A percentile compares a stretch with the other conserved stretches of the same genome.
Conservation (phyloP, 2,888 invertebrate species). For the Trypoxylon attenuatum region DNA sequence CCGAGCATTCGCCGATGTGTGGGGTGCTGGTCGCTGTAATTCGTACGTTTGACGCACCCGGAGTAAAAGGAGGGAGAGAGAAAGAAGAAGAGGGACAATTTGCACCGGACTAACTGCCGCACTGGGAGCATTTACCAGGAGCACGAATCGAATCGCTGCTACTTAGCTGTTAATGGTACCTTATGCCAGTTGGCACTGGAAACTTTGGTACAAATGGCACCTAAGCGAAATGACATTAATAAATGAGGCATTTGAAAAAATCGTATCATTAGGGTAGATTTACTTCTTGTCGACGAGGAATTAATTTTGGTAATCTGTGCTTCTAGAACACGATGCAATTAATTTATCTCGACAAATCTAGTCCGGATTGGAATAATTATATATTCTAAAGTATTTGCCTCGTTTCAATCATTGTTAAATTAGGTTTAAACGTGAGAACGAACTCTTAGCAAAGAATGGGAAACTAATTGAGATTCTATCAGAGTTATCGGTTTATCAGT, state of each 20-base stretch:
- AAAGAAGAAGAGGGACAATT: conserved; percentile 45
- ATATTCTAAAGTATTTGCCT: too few species aligned
- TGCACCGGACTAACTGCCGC: conserved; percentile 68
- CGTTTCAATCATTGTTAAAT: too few species aligned
- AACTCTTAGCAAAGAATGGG: too few species aligned
- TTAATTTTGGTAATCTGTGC: too few species aligned
- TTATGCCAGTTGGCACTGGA: conserved; percentile 52
- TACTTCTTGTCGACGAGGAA: too few species aligned
- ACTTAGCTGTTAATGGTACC: conserved; percentile 67
- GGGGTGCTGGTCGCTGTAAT: conserved; percentile 55
- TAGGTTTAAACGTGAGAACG: too few species aligned
- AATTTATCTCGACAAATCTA: too few species aligned
- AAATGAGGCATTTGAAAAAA: not conserved
- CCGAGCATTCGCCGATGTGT: conserved; percentile 26
- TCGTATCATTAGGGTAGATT: not conserved
- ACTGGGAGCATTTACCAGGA: conserved; percentile 69
- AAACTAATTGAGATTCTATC: too few species aligned
- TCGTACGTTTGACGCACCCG: conserved; percentile 60
- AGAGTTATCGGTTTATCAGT: too few species aligned
- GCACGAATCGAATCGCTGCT: conserved; percentile 66
- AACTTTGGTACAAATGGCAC: conserved; percentile 10
- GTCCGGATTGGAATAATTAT: too few species aligned
- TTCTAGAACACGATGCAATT: too few species aligned
- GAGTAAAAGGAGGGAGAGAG: conserved; percentile 44
- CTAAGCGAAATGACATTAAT: not conserved